Conservation (phyloP, 1,140 invertebrate genomes). For the Procambarus clarkii region DNA sequence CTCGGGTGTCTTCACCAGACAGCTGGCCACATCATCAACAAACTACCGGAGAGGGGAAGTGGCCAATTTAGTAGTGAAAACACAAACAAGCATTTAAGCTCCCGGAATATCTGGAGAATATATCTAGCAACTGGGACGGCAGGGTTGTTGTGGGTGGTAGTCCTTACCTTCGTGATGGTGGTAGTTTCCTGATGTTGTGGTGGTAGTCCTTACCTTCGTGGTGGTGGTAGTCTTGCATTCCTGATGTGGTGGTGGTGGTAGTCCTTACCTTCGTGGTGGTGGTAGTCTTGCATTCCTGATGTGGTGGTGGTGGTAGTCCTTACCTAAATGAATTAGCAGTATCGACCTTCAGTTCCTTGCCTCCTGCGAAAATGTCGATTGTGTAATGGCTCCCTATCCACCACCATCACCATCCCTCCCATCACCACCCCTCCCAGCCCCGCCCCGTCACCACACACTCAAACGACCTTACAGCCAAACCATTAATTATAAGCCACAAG, state of each 20-base stretch:
- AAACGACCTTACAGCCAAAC: background rate
- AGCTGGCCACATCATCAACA: background rate
- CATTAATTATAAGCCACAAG: background rate
- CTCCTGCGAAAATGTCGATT: background rate
- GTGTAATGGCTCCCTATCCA: background rate
- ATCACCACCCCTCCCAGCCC: background rate
- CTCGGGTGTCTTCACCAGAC: background rate
- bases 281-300: no score
- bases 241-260: no score
- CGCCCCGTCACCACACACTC: background rate
- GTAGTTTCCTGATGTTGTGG: no score
- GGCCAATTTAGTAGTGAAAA: background rate
- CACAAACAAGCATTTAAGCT: background rate
- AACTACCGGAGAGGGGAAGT: background rate
- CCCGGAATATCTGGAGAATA: background rate
- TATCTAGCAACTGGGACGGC: no score
- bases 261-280: no score
- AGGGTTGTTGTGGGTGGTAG: no score
- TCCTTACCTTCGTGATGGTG: no score
- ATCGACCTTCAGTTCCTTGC: no score
- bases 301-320: no score
- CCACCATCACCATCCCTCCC: background rate
- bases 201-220: no score
- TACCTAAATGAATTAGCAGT: no score
- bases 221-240: no score